Evolutionary conservation across 2,888 invertebrate species (phyloP), one percentile per base, ranked within the genome.

Genomic region (Cataglyphis cursor): DNA sequence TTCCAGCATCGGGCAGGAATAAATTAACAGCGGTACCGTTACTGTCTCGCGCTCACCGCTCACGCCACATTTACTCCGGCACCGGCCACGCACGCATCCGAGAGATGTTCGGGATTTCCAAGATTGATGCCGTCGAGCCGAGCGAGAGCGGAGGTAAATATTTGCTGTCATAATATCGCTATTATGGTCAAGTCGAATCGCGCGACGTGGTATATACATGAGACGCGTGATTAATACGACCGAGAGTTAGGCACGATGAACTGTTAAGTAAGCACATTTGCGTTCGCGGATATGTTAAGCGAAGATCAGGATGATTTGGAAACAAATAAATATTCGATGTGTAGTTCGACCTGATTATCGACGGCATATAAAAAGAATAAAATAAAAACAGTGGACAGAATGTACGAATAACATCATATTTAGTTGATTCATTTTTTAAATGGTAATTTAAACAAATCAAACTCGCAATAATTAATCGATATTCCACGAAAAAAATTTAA

Each of bases 21-120:
- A 90, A 90, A 90, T 90, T 90, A 90, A 82, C 41, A 48, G 41
- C n/a, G 82, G 84, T 89, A 89, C 90, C 90, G 90, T 90, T 90
- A 90, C 86, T 86, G 90, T 90, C 86, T 86, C 84, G 83, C 84
- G 66, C 81, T 59, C 38, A 81, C 44, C 48, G 62, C 87, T 35
- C 68, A 59, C 70, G 70, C 24, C 38, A 28, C 35, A 76, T 90
- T 84, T 88, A 84, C 86, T 82, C 75, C 80, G 89, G n/a, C 76
- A 81, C 84, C 62, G 59, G 87, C 62, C 81, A 68, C 65, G 51
- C 64, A n/a, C 51, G n/a, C 1, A 51, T 51, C 51, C 24, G 28
- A 38, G 57, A 80, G 82, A 82, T 73, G 82, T 73, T 82, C 85
- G 68, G 74, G 38, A 65, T 76, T 81, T 81, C 65, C 64, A 74